Conservation (phyloP, 1,140 invertebrate species). For the Drepana arcuata region DNA sequence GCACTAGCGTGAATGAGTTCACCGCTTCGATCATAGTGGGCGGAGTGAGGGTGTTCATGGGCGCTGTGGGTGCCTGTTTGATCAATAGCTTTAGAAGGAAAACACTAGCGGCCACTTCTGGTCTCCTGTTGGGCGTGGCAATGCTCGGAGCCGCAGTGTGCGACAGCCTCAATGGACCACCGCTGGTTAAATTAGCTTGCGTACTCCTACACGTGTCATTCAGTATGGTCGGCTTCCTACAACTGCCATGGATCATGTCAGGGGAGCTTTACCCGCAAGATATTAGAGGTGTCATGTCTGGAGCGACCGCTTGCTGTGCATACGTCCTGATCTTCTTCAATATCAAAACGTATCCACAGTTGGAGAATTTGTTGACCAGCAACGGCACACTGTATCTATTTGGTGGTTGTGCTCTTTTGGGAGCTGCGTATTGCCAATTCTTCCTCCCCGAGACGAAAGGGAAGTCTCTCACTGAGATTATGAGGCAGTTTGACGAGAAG, state of each 20-base stretch:
- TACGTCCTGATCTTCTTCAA: slow-evolving; percentile 80
- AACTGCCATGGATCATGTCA: slow-evolving; percentile 83
- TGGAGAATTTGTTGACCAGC: slow-evolving; percentile 72
- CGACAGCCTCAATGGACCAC: slow-evolving; percentile 61
- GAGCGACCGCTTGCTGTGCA: slow-evolving; percentile 79
- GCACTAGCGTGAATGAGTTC: slow-evolving; percentile 78
- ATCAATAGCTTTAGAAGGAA: slow-evolving; percentile 81
- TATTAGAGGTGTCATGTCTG: slow-evolving; percentile 78
- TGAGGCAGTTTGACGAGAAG: slow-evolving; percentile 74
- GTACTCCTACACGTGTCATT: slow-evolving; percentile 79
- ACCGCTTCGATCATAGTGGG: slow-evolving; percentile 83
- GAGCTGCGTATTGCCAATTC: slow-evolving; percentile 77
- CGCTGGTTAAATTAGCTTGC: slow-evolving; percentile 75
- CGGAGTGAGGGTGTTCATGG: slow-evolving; percentile 77
- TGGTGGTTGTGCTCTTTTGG: slow-evolving; percentile 76
- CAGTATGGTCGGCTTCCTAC: slow-evolving; percentile 82
- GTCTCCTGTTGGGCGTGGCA: slow-evolving; percentile 75
- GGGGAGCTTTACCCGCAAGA: slow-evolving; percentile 81
- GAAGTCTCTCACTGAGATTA: slow-evolving; percentile 84
- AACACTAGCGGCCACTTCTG: slow-evolving; percentile 77
- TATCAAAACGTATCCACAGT: slow-evolving; percentile 79
- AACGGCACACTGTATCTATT: slow-evolving; percentile 86
- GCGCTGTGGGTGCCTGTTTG: slow-evolving; percentile 76
- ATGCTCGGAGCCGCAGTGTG: slow-evolving; percentile 74
- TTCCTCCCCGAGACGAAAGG: slow-evolving; percentile 88